Evolutionary conservation across 2,888 invertebrate species (phyloP).

Genomic region (Pollenia amentaria): DNA sequence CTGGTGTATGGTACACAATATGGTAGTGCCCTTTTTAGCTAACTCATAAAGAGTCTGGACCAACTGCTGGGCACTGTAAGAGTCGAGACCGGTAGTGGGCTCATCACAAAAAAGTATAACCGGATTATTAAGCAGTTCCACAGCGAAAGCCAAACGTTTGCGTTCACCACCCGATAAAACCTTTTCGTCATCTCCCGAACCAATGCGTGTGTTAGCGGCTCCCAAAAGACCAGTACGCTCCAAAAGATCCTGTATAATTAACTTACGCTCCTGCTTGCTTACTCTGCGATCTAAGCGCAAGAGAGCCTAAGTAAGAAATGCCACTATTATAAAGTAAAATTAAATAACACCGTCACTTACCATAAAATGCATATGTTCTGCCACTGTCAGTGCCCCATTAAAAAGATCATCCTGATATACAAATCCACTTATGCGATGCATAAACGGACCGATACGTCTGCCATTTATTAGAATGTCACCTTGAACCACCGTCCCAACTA

Average conservation of each 20-base stretch:
- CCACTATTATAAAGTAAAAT: not conserved
- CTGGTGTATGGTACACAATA: constrained; percentile 97
- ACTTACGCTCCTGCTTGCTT: constrained; percentile 86
- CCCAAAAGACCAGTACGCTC: constrained; percentile 89
- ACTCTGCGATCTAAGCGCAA: constrained; percentile 91
- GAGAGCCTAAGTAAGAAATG: constrained; percentile 87
- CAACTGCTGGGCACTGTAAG: constrained; percentile 95
- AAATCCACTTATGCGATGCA: constrained; percentile 93
- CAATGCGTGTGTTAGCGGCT: constrained; percentile 91
- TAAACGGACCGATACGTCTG: constrained; percentile 88
- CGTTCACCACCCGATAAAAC: constrained; percentile 97
- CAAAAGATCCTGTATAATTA: constrained; percentile 89
- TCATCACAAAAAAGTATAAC: constrained; percentile 97
- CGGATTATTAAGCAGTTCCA: constrained; percentile 95
- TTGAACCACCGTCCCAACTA: constrained; percentile 89
- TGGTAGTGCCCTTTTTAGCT: constrained; percentile 91
- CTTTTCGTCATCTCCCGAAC: constrained; percentile 89
- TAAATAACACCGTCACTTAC: constrained; percentile 81
- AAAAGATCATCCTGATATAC: constrained; percentile 97
- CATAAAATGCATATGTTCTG: constrained; percentile 95
- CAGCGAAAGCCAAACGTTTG: constrained; percentile 96
- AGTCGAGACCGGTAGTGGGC: constrained; percentile 97
- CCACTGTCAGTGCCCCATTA: constrained; percentile 92
- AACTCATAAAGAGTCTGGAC: constrained; percentile 89
- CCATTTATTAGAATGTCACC: constrained; percentile 94